A percentile compares a stretch with the other conserved stretches of the same genome.
Conservation (phyloP, 1,140 invertebrate species). For the Cyphomyrmex costatus region DNA sequence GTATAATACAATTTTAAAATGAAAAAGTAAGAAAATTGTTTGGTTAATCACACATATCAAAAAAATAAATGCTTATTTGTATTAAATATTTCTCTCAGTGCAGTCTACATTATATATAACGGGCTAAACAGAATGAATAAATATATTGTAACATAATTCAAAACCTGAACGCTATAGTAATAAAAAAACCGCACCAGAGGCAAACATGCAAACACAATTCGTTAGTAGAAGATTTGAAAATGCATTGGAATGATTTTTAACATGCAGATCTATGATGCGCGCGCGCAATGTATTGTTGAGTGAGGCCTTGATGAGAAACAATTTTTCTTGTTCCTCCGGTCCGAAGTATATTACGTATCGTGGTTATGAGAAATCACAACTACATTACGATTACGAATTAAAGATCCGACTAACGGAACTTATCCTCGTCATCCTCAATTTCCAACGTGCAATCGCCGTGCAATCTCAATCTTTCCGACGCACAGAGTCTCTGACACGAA, state of each 20-base stretch:
- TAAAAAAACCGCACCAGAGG: not conserved
- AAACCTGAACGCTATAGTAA: not conserved
- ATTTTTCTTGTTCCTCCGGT: not conserved
- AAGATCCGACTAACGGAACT: slow-evolving; percentile 20
- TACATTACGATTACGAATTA: slow-evolving; percentile 13
- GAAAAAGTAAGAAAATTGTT: no score
- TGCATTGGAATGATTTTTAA: not conserved
- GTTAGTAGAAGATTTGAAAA: not conserved
- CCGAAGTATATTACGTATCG: not conserved
- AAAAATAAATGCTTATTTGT: no score
- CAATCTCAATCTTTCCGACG: slow-evolving; percentile 24
- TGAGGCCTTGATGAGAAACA: not conserved
- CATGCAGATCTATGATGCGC: no score
- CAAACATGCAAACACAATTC: not conserved
- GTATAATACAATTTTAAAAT: no score
- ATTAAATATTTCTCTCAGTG: no score
- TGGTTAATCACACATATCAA: no score
- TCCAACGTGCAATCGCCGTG: not conserved
- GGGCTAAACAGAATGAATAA: not conserved
- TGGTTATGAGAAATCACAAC: not conserved
- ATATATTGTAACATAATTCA: not conserved
- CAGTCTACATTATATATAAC: no score
- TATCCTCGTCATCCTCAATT: not conserved
- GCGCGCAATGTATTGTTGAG: not conserved
- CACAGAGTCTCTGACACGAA: slow-evolving; percentile 20